phyloP scores from a whole-genome alignment of 2,797 vertebrate genomes.

The Triplophysa bombifrons region DNA sequence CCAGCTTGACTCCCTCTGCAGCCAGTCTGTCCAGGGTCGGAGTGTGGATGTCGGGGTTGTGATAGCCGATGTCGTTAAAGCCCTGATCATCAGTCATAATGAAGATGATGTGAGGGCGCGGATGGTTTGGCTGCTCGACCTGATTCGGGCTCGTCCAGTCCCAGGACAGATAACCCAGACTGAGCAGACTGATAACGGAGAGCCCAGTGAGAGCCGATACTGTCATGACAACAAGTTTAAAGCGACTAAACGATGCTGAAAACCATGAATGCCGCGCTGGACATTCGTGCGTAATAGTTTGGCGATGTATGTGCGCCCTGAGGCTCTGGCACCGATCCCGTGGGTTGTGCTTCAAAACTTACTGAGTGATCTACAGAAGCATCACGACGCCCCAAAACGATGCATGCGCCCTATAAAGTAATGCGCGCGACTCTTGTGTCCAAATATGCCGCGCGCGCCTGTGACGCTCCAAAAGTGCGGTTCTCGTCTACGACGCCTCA shows the following conservation, averaged over 20 bases:
- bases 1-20: slow-evolving; percentile 91
- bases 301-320: neutral
- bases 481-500: too few relatives aligned
- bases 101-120: slow-evolving; percentile 93
- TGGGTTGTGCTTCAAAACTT: neutral
- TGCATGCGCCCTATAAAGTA: neutral
- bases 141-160: slow-evolving; percentile 88
- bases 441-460: neutral
- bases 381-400: neutral
- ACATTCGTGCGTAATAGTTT: slow-evolving; percentile 13
- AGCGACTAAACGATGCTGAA: neutral
- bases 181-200: slow-evolving; percentile 91
- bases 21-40: slow-evolving; percentile 92
- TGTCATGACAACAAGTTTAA: slow-evolving; percentile 71
- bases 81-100: slow-evolving; percentile 98
- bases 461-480: neutral
- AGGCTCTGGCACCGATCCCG: neutral
- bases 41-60: slow-evolving; percentile 91
- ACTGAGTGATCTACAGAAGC: neutral
- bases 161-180: slow-evolving; percentile 94
- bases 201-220: slow-evolving; percentile 88
- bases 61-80: slow-evolving; percentile 95
- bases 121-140: slow-evolving; percentile 73
- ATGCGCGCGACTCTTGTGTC: neutral
- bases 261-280: neutral